Evolutionary conservation across 1,140 invertebrate genomes (phyloP), one percentile per base, ranked within the genome.

Genomic region (Drosophila lini): DNA sequence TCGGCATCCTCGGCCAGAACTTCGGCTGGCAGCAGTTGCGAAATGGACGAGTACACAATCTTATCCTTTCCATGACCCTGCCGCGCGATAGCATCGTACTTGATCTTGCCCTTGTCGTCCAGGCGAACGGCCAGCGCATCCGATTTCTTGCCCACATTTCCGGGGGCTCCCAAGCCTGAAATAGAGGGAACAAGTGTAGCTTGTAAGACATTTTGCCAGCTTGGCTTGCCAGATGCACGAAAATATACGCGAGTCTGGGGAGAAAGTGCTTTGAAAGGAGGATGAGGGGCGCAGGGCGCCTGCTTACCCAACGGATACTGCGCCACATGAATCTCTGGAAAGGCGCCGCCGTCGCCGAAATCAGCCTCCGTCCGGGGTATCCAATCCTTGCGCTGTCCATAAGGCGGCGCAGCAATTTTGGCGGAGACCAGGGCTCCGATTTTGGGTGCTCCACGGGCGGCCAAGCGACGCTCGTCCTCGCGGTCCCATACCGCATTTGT

Each of bases 31-130:
- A 99, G 93, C 1, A 99, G 93, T 91, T 99, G 98, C 63, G 96
- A 96, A 60, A 98, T 95, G 92, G 99, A 99, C 1, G 98, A 98
- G 92, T 99, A 99, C 0, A 99, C 96, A 69, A 99, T 97, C 96
- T 99, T 99, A 91, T 99, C 98, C 93, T 99, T 99, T 15, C 95
- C 94, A 93, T 99, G 98, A 0, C 98, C 98, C 92, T 99, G 97
- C 52, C 97, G 94, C 3, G 98, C 98, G 52, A 99, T 96, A 5
- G 97, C 95, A 92, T 99, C 99, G 93, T 99, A 99, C 93, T 99
- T 99, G 2, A 99, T 96, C 94, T 98, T 98, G 9, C 97, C 97
- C 64, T 97, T 94, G 22, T 97, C 95, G 94, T 99, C 98, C 16
- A 99, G 93, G 89, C 99, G 97, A 3, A 99, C 95, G 8, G 98